These are phyloP conservation scores for Chaetoderma sp. DNA, from an alignment of 2,888 invertebrate genomes.

Conservation along the genomic window DNA sequence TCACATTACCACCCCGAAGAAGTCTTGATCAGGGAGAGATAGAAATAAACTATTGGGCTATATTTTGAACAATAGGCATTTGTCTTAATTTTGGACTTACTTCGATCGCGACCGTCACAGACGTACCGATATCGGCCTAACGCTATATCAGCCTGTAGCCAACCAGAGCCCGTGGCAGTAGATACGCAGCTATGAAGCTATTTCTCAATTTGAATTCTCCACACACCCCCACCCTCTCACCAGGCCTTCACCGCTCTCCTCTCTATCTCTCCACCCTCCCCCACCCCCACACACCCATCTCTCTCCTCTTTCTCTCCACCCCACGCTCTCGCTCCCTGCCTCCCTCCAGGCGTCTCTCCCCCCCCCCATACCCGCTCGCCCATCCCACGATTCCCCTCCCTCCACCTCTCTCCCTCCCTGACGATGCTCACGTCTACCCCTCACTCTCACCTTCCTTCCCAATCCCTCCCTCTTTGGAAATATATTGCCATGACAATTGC, in stretches of 20 bases:
- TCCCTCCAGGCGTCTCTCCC: not conserved
- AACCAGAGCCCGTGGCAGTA: not conserved
- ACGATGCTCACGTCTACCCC: too few relatives aligned
- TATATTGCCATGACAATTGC: too few relatives aligned
- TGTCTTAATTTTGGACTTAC: too few relatives aligned
- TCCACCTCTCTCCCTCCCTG: slow-evolving; percentile 17
- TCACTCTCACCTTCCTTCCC: slow-evolving; percentile 14
- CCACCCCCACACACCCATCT: not conserved
- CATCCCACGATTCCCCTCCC: not conserved
- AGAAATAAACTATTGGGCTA: too few relatives aligned
- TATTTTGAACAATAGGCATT: too few relatives aligned
- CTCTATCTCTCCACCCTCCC: not conserved
- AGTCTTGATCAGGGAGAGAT: too few relatives aligned
- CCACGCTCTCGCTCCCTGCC: not conserved
- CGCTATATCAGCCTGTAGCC: too few relatives aligned
- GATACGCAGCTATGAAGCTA: not conserved
- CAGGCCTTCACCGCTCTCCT: not conserved
- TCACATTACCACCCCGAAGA: too few relatives aligned
- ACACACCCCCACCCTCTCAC: not conserved
- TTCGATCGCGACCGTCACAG: too few relatives aligned
- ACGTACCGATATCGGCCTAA: too few relatives aligned
- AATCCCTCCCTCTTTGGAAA: slow-evolving; percentile 17
- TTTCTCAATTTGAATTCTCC: not conserved
- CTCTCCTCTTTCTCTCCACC: not conserved
- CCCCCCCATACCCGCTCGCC: not conserved